Evolutionary conservation across 1,140 invertebrate species (phyloP).

Genomic region (Philotrypesis tridentata): DNA sequence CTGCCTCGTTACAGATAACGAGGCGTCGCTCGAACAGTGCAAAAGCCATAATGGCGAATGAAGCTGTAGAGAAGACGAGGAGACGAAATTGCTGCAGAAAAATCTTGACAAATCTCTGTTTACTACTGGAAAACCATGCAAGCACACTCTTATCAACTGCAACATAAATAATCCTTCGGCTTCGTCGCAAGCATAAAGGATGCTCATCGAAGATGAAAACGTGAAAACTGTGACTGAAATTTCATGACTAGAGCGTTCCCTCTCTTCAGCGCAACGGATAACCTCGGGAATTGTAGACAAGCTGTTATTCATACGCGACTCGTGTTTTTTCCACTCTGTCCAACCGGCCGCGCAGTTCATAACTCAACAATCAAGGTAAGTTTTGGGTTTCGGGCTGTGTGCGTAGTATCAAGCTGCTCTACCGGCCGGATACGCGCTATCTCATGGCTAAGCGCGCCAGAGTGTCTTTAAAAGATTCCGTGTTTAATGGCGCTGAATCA

Average conservation of each 20-base stretch:
- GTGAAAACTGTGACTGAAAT: not conserved
- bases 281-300: not conserved
- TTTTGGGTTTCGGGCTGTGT: not conserved
- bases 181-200: not conserved
- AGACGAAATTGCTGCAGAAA: not conserved
- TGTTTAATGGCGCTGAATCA: constrained; percentile 72
- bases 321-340: not conserved
- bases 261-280: too few relatives aligned
- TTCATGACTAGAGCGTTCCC: too few relatives aligned
- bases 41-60: constrained; percentile 20
- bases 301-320: constrained; percentile 14
- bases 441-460: constrained; percentile 46
- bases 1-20: constrained; percentile 48
- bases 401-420: constrained; percentile 44
- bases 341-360: constrained; percentile 30
- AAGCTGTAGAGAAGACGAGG: too few relatives aligned
- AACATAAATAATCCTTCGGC: too few relatives aligned
- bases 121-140: too few relatives aligned
- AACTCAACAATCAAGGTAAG: constrained; percentile 41
- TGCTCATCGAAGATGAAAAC: too few relatives aligned
- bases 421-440: constrained; percentile 45
- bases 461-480: constrained; percentile 62
- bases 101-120: not conserved
- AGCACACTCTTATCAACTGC: too few relatives aligned
- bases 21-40: constrained; percentile 4